phyloP scores from a whole-genome alignment of 2,888 invertebrate genomes.

The Prenolepis imparis region DNA sequence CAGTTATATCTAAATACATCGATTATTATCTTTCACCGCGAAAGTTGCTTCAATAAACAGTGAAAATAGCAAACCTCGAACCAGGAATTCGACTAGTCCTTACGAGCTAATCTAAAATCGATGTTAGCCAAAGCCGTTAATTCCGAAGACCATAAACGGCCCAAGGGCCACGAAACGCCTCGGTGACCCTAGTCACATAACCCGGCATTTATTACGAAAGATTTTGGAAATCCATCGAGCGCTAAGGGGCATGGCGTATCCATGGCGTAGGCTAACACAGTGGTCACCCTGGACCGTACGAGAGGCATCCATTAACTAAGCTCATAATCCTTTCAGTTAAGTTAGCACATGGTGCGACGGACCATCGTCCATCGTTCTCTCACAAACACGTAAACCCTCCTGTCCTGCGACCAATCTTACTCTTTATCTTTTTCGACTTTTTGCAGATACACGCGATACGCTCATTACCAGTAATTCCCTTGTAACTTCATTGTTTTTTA shows the following conservation, averaged over 20 bases:
- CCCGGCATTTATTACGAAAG: constrained; percentile 80
- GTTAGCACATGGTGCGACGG: constrained; percentile 84
- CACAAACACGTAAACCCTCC: constrained; percentile 63
- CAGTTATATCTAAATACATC: not conserved
- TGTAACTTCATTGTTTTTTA: constrained; percentile 25
- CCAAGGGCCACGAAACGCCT: constrained; percentile 55
- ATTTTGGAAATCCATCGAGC: constrained; percentile 81
- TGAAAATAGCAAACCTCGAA: not conserved
- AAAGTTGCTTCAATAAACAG: constrained; percentile 6
- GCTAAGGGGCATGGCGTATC: constrained; percentile 68
- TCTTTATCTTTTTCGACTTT: constrained; percentile 42
- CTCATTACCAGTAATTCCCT: constrained; percentile 36
- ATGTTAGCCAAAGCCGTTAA: constrained; percentile 71
- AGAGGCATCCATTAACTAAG: constrained; percentile 85
- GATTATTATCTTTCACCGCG: not conserved
- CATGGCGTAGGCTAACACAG: constrained; percentile 66
- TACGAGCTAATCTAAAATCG: constrained; percentile 70
- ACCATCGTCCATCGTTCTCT: constrained; percentile 77
- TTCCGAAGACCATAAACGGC: constrained; percentile 68
- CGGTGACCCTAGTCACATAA: constrained; percentile 68
- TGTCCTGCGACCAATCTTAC: constrained; percentile 57
- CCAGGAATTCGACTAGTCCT: constrained; percentile 32
- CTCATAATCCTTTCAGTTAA: constrained; percentile 85
- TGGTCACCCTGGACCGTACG: constrained; percentile 76
- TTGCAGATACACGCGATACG: constrained; percentile 38